phyloP scores from a whole-genome alignment of 2,888 invertebrate species.

The Blera fallax region DNA sequence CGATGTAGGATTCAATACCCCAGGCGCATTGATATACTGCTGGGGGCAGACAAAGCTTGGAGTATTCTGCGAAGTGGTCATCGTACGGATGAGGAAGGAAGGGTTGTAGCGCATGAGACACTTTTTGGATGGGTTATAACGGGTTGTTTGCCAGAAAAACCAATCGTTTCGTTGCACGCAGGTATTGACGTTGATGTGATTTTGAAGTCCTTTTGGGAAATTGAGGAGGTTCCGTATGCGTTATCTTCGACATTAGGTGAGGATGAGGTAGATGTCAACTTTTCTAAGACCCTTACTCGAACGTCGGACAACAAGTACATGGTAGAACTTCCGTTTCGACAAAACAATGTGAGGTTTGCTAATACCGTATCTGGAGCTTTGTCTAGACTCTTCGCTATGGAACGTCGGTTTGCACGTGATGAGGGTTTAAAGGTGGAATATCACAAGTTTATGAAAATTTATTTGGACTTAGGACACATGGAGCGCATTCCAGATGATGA shows the following conservation, averaged over 20 bases:
- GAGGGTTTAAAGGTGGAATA: not conserved
- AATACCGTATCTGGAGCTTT: not conserved
- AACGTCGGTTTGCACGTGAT: not conserved
- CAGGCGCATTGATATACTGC: conserved; percentile 5
- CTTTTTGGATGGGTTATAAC: too few relatives aligned
- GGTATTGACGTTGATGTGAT: not conserved
- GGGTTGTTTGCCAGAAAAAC: not conserved
- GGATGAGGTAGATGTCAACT: not conserved
- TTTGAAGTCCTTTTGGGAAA: conserved; percentile 4
- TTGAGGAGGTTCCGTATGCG: not conserved
- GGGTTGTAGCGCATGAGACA: too few relatives aligned
- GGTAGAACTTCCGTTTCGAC: not conserved
- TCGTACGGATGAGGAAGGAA: not conserved
- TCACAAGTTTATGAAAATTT: not conserved
- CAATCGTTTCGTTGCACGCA: not conserved
- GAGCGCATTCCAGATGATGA: not conserved
- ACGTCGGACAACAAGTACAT: not conserved
- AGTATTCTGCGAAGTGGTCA: conserved; percentile 4
- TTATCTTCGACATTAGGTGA: not conserved
- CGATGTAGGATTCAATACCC: too few relatives aligned
- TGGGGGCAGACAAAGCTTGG: conserved; percentile 4
- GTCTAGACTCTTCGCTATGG: not conserved
- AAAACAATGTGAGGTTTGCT: not conserved
- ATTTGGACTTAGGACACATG: not conserved
- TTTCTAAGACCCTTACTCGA: not conserved